These are phyloP conservation scores for Drosophila ogumai DNA, from an alignment of 1,140 invertebrate species.

Conservation along the genomic window DNA sequence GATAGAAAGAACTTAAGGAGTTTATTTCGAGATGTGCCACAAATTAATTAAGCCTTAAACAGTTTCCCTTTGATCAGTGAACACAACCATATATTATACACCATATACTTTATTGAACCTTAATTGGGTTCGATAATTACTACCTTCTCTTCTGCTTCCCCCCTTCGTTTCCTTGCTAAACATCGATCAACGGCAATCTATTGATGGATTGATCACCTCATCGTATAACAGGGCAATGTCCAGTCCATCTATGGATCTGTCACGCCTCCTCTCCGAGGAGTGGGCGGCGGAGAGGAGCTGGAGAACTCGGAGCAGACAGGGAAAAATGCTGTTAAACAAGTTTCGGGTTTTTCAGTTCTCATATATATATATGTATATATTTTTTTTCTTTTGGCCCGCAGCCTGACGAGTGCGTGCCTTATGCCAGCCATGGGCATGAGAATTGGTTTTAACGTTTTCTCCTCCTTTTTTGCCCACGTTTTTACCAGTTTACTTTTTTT, in stretches of 20 bases:
- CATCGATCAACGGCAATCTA: constrained; percentile 9
- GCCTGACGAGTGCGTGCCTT: constrained; percentile 55
- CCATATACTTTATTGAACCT: not conserved
- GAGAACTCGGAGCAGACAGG: constrained; percentile 16
- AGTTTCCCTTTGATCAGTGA: not conserved
- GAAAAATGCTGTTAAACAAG: constrained; percentile 74
- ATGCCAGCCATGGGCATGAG: constrained; percentile 58
- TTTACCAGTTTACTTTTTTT: constrained; percentile 20
- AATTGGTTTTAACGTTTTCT: constrained; percentile 42
- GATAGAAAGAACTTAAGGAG: not conserved
- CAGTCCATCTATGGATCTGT: constrained; percentile 19
- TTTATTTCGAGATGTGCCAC: not conserved
- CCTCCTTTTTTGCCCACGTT: constrained; percentile 8
- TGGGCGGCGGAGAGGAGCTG: constrained; percentile 13
- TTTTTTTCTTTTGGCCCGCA: constrained; percentile 20
- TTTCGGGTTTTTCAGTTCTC: constrained; percentile 56
- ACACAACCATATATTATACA: not conserved
- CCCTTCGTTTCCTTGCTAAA: not conserved
- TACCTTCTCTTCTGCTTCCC: not conserved
- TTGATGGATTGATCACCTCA: constrained; percentile 28
- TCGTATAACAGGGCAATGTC: constrained; percentile 12
- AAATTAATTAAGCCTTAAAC: not conserved
- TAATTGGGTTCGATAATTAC: constrained; percentile 5
- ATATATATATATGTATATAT: constrained; percentile 5
- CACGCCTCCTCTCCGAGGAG: constrained; percentile 31